Evolutionary conservation across 2,113 vertebrate genomes (phyloP).

Genomic region (Genyomyrus donnyi): DNA sequence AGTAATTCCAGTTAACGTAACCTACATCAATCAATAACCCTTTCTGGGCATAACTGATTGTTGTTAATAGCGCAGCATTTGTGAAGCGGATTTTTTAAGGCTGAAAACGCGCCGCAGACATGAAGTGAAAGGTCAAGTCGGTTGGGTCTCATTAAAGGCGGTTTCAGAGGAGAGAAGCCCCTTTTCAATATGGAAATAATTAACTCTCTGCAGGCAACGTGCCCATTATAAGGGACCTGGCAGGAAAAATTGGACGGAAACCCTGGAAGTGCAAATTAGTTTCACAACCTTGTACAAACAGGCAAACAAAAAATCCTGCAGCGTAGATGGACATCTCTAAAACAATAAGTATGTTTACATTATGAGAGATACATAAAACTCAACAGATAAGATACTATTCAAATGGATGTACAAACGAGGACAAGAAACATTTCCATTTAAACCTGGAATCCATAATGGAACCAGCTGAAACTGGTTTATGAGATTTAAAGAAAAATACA

Average conservation of each 20-base stretch:
- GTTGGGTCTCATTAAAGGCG: background rate
- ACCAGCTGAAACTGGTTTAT: background rate
- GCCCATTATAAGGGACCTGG: conserved; percentile 12
- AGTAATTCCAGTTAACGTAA: background rate
- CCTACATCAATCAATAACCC: background rate
- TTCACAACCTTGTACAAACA: background rate
- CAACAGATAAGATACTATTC: background rate
- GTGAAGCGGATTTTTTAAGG: background rate
- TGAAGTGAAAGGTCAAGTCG: background rate
- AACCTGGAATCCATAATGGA: background rate
- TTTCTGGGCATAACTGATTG: no score
- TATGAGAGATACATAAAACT: background rate
- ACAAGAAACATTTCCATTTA: background rate
- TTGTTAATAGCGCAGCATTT: background rate
- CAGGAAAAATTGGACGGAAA: background rate
- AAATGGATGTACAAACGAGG: background rate
- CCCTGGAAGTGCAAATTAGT: background rate
- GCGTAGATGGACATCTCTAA: background rate
- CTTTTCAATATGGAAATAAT: conserved; percentile 24
- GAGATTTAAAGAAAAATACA: background rate
- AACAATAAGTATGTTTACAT: background rate
- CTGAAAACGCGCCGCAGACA: background rate
- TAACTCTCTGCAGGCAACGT: background rate
- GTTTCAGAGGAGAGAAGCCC: background rate
- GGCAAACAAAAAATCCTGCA: background rate